These are phyloP conservation scores for Pogonomyrmex californicus DNA, from an alignment of 1,140 invertebrate genomes.

Conservation along the genomic window DNA sequence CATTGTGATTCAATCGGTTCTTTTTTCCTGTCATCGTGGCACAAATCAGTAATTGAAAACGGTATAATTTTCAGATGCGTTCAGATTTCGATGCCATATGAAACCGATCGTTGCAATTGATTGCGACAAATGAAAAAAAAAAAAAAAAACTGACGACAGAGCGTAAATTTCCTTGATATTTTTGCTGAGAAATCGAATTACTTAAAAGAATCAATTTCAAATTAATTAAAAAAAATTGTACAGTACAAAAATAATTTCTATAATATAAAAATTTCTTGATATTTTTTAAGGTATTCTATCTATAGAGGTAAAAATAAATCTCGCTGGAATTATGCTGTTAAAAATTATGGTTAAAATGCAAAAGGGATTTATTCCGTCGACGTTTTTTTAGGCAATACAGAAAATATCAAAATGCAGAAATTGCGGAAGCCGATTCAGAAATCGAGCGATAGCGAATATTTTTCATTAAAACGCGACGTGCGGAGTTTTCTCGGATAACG, in stretches of 20 bases:
- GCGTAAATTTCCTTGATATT: neutral
- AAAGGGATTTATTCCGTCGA: slow-evolving; percentile 14
- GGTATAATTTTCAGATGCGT: neutral
- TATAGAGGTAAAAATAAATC: neutral
- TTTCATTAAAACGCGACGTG: slow-evolving; percentile 39
- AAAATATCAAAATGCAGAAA: slow-evolving; percentile 44
- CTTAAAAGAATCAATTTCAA: neutral
- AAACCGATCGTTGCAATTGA: neutral
- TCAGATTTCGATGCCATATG: neutral
- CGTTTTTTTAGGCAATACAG: neutral
- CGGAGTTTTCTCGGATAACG: neutral
- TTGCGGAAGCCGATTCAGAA: neutral
- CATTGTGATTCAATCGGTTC: neutral
- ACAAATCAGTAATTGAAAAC: slow-evolving; percentile 7
- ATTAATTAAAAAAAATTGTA: neutral
- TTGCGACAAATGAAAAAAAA: neutral
- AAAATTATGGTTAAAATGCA: slow-evolving; percentile 29
- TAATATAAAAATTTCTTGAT: neutral
- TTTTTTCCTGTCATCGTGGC: neutral
- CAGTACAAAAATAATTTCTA: too few species aligned
- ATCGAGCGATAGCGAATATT: slow-evolving; percentile 31
- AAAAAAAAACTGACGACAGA: neutral
- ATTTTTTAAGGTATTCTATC: neutral
- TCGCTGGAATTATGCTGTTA: slow-evolving; percentile 21
- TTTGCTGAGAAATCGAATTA: neutral